Conservation (phyloP, 2,888 invertebrate species). For the Eristalis tenax region DNA sequence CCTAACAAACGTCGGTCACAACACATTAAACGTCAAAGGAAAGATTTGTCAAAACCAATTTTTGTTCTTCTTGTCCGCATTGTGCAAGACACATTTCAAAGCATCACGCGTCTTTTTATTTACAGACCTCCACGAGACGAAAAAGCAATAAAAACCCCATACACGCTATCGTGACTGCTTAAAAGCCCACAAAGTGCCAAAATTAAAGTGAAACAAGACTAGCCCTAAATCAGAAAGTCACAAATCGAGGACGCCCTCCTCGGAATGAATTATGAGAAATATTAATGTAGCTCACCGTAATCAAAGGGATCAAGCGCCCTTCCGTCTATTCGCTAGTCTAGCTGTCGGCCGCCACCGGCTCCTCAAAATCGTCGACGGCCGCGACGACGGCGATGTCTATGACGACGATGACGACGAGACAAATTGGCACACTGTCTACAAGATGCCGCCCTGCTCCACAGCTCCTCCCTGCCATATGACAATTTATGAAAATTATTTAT, state of each 20-base stretch:
- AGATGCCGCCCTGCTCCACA: neutral
- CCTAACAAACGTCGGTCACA: no score
- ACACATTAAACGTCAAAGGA: no score
- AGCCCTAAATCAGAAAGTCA: constrained; percentile 13
- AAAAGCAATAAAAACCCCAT: neutral
- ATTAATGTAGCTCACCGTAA: constrained; percentile 61
- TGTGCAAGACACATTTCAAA: neutral
- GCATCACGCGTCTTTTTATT: neutral
- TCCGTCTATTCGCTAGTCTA: constrained; percentile 30
- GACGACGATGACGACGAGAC: constrained; percentile 7
- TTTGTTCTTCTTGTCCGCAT: no score
- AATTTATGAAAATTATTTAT: constrained; percentile 70
- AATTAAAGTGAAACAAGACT: neutral
- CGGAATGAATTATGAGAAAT: constrained; percentile 64
- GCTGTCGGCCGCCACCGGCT: constrained; percentile 4
- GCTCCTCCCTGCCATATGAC: constrained; percentile 32
- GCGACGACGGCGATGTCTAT: neutral
- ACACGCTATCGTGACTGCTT: neutral
- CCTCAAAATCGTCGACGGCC: neutral
- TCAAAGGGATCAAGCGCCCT: constrained; percentile 47
- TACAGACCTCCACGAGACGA: neutral
- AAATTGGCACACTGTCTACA: constrained; percentile 64
- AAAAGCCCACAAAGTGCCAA: neutral
- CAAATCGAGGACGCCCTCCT: constrained; percentile 14
- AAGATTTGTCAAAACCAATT: no score